Conservation (phyloP, 2,797 vertebrate species). For the Champsocephalus esox region DNA sequence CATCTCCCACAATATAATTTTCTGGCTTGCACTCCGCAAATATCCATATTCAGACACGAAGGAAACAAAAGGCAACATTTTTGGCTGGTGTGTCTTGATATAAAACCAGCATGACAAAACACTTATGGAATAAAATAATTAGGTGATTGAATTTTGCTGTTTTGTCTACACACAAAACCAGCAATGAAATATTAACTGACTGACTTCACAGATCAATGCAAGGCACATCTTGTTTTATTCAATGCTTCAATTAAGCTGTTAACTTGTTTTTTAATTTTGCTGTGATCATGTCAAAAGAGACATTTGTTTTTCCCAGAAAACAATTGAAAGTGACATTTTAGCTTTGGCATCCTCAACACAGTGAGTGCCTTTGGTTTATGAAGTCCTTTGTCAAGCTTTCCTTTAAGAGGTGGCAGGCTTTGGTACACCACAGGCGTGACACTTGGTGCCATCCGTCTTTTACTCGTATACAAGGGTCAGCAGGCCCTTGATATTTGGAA, state of each 20-base stretch:
- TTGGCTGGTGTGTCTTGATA: conserved; percentile 12
- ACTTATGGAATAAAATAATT: conserved; percentile 30
- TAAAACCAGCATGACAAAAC: conserved; percentile 41
- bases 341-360: background rate
- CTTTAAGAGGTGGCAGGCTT: background rate
- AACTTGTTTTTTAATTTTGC: background rate
- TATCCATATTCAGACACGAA: conserved; percentile 16
- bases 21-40: conserved; percentile 12
- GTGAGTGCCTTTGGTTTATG: conserved; percentile 10
- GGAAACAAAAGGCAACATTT: conserved; percentile 36
- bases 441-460: background rate
- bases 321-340: background rate
- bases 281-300: background rate
- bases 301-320: conserved; percentile 3
- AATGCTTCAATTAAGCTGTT: conserved; percentile 1
- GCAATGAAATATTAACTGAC: conserved; percentile 20
- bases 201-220: background rate
- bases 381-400: background rate
- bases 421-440: background rate
- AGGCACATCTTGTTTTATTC: conserved; percentile 10
- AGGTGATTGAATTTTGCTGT: conserved; percentile 34
- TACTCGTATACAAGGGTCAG: conserved; percentile 24
- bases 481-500: background rate
- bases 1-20: conserved; percentile 5
- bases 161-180: conserved; percentile 19